Evolutionary conservation across 2,113 vertebrate genomes (phyloP).

Genomic region (Paraplagusia blochii): DNA sequence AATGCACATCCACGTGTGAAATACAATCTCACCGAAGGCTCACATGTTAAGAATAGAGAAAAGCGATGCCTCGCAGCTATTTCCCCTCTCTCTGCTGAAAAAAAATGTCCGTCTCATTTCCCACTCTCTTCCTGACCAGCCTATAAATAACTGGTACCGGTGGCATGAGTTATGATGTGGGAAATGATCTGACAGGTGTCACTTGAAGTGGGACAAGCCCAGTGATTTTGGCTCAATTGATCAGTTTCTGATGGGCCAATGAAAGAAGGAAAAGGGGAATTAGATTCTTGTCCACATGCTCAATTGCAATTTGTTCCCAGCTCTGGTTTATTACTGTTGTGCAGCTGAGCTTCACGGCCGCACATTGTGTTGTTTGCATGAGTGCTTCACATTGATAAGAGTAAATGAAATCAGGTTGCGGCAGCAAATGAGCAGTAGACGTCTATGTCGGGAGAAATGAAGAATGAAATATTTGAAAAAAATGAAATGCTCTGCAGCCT

Average conservation of each 20-base stretch:
- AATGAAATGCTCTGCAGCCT: slow-evolving; percentile 6
- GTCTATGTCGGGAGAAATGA: too few relatives aligned
- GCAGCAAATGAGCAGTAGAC: too few relatives aligned
- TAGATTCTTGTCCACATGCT: neutral
- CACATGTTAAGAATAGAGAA: slow-evolving; percentile 55
- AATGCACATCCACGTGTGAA: slow-evolving; percentile 14
- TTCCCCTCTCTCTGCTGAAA: slow-evolving; percentile 15
- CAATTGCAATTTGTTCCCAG: slow-evolving; percentile 15
- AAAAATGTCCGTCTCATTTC: slow-evolving; percentile 27
- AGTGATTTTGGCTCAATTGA: slow-evolving; percentile 14
- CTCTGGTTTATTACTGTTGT: slow-evolving; percentile 11
- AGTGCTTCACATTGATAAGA: slow-evolving; percentile 15
- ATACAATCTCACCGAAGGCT: slow-evolving; percentile 29
- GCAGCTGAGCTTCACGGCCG: slow-evolving; percentile 27
- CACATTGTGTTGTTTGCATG: slow-evolving; percentile 31
- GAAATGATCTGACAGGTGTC: slow-evolving; percentile 19
- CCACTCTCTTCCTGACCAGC: slow-evolving; percentile 11
- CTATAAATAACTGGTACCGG: slow-evolving; percentile 33
- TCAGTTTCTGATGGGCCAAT: slow-evolving; percentile 3
- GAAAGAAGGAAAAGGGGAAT: neutral
- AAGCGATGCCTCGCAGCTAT: slow-evolving; percentile 41
- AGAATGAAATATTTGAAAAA: too few relatives aligned
- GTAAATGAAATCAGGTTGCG: slow-evolving; percentile 34
- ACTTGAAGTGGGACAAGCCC: neutral
- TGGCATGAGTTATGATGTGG: slow-evolving; percentile 6